phyloP scores from a whole-genome alignment of 2,888 invertebrate genomes.

The Drosophila meridionalis region DNA sequence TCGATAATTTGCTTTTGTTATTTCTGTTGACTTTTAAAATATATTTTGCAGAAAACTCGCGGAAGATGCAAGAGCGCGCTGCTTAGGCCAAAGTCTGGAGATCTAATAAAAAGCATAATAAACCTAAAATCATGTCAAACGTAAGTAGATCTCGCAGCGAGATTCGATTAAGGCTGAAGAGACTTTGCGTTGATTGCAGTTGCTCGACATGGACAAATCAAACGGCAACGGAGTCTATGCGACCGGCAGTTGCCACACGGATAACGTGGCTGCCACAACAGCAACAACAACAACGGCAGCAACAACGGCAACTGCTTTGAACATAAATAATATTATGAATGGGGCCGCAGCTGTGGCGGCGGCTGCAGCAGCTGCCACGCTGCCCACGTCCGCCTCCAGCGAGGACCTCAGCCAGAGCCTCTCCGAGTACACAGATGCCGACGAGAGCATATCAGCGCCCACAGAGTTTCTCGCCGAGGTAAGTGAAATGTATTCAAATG shows the following conservation, averaged over 20 bases:
- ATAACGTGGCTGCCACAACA: conserved; percentile 55
- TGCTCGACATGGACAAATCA: conserved; percentile 84
- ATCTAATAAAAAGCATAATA: conserved; percentile 1
- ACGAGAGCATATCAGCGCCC: conserved; percentile 90
- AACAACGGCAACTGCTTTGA: conserved; percentile 44
- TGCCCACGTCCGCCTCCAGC: conserved; percentile 85
- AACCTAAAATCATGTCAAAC: conserved; percentile 75
- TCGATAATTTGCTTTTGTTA: conserved; percentile 3
- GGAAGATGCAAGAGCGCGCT: conserved; percentile 66
- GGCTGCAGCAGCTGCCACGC: conserved; percentile 62
- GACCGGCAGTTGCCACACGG: conserved; percentile 52
- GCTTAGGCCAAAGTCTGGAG: conserved; percentile 45
- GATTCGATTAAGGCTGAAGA: background rate
- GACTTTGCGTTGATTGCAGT: conserved; percentile 48
- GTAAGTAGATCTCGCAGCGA: conserved; percentile 61
- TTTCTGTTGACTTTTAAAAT: background rate
- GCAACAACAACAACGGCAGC: conserved; percentile 35
- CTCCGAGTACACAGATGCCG: conserved; percentile 89
- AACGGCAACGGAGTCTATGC: conserved; percentile 84
- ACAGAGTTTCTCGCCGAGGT: conserved; percentile 92
- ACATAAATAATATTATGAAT: conserved; percentile 72
- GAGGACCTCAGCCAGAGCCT: conserved; percentile 88
- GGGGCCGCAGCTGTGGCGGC: conserved; percentile 67
- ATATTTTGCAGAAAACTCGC: conserved; percentile 70
- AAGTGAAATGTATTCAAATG: conserved; percentile 58